These are phyloP conservation scores for Hyles euphorbiae DNA, from an alignment of 1,140 invertebrate genomes.

Conservation along the genomic window DNA sequence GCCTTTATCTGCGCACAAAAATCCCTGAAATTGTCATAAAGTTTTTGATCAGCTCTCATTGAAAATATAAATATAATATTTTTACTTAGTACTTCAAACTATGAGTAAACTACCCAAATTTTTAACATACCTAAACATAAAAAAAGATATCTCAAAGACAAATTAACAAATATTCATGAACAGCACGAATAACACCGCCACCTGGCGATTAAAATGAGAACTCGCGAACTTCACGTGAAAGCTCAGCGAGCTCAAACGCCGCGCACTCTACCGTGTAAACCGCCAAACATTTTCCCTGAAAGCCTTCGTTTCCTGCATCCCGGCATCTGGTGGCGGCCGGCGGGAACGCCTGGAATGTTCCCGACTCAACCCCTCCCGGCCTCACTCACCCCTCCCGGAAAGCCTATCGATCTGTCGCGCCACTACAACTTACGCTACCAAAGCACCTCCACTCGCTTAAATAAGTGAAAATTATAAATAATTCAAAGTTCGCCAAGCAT, in stretches of 20 bases:
- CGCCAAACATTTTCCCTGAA: constrained; percentile 28
- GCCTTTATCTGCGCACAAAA: too few species aligned
- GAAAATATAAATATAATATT: too few species aligned
- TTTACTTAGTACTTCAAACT: too few species aligned
- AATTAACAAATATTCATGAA: too few species aligned
- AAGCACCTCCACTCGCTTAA: constrained; percentile 48
- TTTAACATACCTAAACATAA: too few species aligned
- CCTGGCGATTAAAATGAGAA: background rate
- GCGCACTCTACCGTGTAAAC: constrained; percentile 38
- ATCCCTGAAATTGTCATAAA: too few species aligned
- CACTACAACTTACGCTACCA: constrained; percentile 60
- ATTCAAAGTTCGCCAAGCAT: constrained; percentile 33
- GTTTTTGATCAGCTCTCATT: too few species aligned
- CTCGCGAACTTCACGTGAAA: background rate
- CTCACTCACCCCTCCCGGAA: constrained; percentile 28
- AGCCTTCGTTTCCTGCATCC: constrained; percentile 29
- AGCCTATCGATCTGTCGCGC: constrained; percentile 57
- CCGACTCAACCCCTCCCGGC: constrained; percentile 19
- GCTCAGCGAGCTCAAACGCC: constrained; percentile 3
- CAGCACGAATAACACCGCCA: background rate
- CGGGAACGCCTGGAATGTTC: constrained; percentile 29
- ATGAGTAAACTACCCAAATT: too few species aligned
- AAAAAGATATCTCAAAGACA: too few species aligned
- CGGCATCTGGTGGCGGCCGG: constrained; percentile 51
- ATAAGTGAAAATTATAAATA: constrained; percentile 31